Base-by-base conservation (phyloP, 37 sponge, comb jelly and placozoan genomes). In the Theonella swinhoei region DNA sequence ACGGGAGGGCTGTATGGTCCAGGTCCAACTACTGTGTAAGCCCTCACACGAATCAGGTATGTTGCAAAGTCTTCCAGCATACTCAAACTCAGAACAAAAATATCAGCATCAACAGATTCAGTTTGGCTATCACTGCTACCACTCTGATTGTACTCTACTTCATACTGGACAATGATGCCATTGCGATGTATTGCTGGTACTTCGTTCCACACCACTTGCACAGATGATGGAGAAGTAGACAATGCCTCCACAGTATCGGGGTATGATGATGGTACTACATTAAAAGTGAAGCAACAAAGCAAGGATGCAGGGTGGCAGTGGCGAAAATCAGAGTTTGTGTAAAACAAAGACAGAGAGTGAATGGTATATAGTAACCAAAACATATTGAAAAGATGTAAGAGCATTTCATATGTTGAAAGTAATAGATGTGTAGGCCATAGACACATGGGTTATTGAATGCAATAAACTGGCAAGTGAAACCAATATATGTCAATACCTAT, bases 11-110 rank as follows among this genome's bases (percentile, higher is more conserved):
- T 86, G 32, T 73, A 38, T 1, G 73, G 73, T 25, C 87, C 87
- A 17, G 64, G 35, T 22, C 87, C 87, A 20, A 72, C 73, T 2
- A 25, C 29, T 20, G 87, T 86, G 54, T 31, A 59, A 33, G 80
- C 87, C 34, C 73, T 72, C n/a, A 86, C 79, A 38, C 61, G 24
- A 39, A 86, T 86, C 19, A 59, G 70, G 78, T 86, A 86, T 28
- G 17, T 68, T 1, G 61, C 32, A 61, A 19, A 28, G 31, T 78
- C 72, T 19, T 71, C 74, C 39, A 86, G 43, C 19, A 30, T 31
- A 19, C 4, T 62, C 70, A 84, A 11, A 8, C 3, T 31, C n/a
- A n/a, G n/a, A n/a, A n/a, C n/a, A 4, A 68, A 9, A 47, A 47
- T 14, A 47, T 47, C 54, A 47, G 54, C 7, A 47, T 47, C 54